phyloP scores from a whole-genome alignment of 2,113 vertebrate genomes.

The Mobula hypostoma region DNA sequence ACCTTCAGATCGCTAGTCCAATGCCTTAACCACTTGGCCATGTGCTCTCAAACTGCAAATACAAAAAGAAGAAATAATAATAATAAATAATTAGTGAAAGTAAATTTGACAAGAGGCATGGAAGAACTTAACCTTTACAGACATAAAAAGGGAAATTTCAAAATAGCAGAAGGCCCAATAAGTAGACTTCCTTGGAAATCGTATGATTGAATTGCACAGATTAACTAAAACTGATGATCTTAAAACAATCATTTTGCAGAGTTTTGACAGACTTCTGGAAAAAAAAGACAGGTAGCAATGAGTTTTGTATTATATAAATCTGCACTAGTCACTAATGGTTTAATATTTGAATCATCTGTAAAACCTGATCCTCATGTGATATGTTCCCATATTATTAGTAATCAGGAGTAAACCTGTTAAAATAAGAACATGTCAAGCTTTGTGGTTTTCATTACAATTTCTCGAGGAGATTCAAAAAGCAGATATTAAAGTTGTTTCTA shows the following conservation, averaged over 20 bases:
- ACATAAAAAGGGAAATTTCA: background rate
- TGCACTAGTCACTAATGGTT: background rate
- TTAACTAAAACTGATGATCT: background rate
- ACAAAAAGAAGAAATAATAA: too few species aligned
- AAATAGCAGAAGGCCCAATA: background rate
- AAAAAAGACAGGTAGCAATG: too few species aligned
- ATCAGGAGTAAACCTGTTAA: slow-evolving; percentile 7
- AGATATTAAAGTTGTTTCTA: background rate
- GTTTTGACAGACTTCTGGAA: background rate
- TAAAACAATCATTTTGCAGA: background rate
- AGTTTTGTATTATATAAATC: background rate
- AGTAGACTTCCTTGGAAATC: background rate
- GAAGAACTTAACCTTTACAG: background rate
- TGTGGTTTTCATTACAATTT: background rate
- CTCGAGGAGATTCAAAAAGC: background rate
- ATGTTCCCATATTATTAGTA: background rate
- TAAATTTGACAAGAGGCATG: background rate
- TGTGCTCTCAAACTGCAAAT: too few species aligned
- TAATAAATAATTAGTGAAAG: background rate
- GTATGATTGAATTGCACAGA: background rate
- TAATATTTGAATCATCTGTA: background rate
- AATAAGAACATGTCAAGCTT: background rate
- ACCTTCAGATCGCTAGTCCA: too few species aligned
- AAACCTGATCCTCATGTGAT: background rate
- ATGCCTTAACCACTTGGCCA: too few species aligned